Evolutionary conservation across 2,888 invertebrate species (phyloP).

Genomic region (Apamea sordens): DNA sequence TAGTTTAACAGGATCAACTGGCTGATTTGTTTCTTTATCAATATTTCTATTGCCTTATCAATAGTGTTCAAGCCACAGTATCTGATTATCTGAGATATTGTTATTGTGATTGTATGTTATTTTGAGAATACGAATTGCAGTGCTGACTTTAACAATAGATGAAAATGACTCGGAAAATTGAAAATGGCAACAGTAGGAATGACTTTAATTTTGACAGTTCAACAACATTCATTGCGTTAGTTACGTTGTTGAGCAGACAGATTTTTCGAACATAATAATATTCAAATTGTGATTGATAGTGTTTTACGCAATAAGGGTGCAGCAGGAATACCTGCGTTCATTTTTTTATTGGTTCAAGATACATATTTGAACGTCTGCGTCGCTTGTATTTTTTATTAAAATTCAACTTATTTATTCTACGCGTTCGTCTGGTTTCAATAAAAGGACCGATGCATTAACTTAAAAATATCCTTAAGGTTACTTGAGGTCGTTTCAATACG

Average conservation of each 20-base stretch:
- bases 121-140: neutral
- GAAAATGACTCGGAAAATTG: neutral
- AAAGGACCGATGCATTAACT: neutral
- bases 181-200: neutral
- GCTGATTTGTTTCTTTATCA: slow-evolving; percentile 1
- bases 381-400: slow-evolving; percentile 17
- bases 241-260: too few species aligned
- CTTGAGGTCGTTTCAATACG: slow-evolving; percentile 39
- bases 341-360: neutral
- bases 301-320: too few species aligned
- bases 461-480: slow-evolving; percentile 33
- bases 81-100: neutral
- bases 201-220: too few species aligned
- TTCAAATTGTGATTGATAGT: too few species aligned
- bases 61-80: neutral
- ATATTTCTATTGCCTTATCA: neutral
- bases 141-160: neutral
- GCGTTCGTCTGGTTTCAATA: slow-evolving; percentile 13
- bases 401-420: slow-evolving; percentile 1
- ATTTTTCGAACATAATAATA: too few species aligned
- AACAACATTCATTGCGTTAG: too few species aligned
- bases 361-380: neutral
- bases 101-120: neutral
- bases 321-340: neutral
- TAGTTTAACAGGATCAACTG: neutral